Conservation (phyloP, 1,140 invertebrate genomes). For the Drosophila pruinosa region DNA sequence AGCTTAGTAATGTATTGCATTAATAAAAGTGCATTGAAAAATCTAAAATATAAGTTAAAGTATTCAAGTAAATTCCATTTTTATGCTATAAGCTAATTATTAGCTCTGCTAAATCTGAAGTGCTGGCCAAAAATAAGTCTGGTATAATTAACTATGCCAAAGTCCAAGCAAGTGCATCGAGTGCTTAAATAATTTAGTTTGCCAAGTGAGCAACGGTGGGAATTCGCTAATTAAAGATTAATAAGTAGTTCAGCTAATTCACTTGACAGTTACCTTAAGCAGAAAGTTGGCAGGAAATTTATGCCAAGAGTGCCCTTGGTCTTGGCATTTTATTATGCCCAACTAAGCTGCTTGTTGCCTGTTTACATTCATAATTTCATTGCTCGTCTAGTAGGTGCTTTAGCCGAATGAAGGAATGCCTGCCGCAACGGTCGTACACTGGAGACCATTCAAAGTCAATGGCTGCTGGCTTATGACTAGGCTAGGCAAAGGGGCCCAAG, state of each 20-base stretch:
- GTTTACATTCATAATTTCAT: constrained; percentile 29
- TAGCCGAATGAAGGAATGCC: constrained; percentile 14
- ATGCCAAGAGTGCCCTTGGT: background rate
- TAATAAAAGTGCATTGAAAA: too few species aligned
- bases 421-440: constrained; percentile 44
- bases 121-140: background rate
- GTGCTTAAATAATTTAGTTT: background rate
- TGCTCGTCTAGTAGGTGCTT: background rate
- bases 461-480: constrained; percentile 32
- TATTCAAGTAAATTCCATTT: too few species aligned
- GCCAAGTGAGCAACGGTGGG: background rate
- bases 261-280: background rate
- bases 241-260: background rate
- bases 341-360: background rate
- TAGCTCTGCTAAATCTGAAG: background rate
- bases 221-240: constrained; percentile 9
- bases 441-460: constrained; percentile 61
- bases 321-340: background rate
- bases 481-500: constrained; percentile 27
- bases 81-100: too few species aligned
- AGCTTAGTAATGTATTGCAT: too few species aligned
- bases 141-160: background rate
- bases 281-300: background rate
- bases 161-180: background rate
- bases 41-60: too few species aligned